Conservation (phyloP, 2,113 vertebrate genomes). For the Esox niger region DNA sequence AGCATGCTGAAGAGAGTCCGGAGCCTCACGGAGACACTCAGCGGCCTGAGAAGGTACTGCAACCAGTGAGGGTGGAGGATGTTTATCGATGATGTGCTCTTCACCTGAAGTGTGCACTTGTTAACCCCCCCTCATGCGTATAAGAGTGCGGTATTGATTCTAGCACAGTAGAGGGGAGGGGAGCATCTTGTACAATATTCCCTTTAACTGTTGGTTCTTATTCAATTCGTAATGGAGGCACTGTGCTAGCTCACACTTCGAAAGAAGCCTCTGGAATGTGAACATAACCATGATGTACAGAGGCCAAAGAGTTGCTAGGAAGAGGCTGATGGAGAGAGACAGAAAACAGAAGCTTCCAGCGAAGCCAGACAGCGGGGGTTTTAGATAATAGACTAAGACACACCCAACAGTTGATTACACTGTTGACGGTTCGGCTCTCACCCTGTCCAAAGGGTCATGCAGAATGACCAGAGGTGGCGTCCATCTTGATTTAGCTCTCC, state of each 20-base stretch:
- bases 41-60: constrained; percentile 82
- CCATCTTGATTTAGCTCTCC: constrained; percentile 45
- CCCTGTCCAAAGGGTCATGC: constrained; percentile 50
- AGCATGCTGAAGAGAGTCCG: constrained; percentile 90
- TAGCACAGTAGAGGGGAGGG: too few species aligned
- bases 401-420: constrained; percentile 38
- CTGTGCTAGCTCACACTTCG: background rate
- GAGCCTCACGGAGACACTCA: constrained; percentile 85
- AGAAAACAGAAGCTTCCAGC: background rate
- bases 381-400: background rate
- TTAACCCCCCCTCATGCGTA: too few species aligned
- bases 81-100: too few species aligned
- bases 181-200: too few species aligned
- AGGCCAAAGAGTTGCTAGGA: background rate
- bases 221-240: background rate
- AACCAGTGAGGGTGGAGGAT: background rate
- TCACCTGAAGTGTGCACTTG: background rate
- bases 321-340: constrained; percentile 1
- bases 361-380: background rate
- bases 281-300: background rate
- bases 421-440: constrained; percentile 15
- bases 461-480: constrained; percentile 29
- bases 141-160: too few species aligned
- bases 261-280: background rate
- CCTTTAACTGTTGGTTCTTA: too few species aligned